These are phyloP conservation scores for Mnemiopsis leidyi DNA, from an alignment of 37 sponge, comb jelly and placozoan species.

Conservation along the genomic window DNA sequence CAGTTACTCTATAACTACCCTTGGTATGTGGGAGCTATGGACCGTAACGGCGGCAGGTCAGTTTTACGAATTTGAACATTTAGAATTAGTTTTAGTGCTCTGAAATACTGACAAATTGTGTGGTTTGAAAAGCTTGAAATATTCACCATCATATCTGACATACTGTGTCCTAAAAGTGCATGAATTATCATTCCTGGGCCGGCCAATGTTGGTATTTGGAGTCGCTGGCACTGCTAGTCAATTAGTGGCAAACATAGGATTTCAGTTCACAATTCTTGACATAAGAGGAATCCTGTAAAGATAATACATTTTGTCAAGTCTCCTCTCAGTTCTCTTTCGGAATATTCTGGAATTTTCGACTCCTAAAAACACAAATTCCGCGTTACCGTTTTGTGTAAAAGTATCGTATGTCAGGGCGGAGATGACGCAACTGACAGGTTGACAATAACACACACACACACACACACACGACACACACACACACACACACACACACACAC, in stretches of 20 bases:
- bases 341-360: not conserved
- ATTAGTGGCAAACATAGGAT: not conserved
- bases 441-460: not conserved
- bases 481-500: too few species aligned
- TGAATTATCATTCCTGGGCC: too few species aligned
- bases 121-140: too few species aligned
- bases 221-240: too few species aligned
- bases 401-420: not conserved
- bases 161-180: too few species aligned
- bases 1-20: not conserved
- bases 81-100: too few species aligned
- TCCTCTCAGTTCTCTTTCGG: not conserved
- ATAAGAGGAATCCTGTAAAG: not conserved
- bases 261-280: not conserved
- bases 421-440: not conserved
- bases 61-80: too few species aligned
- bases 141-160: not conserved
- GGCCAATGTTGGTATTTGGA: too few species aligned
- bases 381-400: not conserved
- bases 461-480: too few species aligned
- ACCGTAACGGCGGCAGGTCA: constrained; percentile 58
- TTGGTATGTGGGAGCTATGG: constrained; percentile 64
- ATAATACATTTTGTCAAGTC: too few species aligned
- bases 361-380: not conserved
- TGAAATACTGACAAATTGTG: too few species aligned